These are phyloP conservation scores for Sprattus sprattus DNA, from an alignment of 2,113 vertebrate genomes.

Conservation along the genomic window DNA sequence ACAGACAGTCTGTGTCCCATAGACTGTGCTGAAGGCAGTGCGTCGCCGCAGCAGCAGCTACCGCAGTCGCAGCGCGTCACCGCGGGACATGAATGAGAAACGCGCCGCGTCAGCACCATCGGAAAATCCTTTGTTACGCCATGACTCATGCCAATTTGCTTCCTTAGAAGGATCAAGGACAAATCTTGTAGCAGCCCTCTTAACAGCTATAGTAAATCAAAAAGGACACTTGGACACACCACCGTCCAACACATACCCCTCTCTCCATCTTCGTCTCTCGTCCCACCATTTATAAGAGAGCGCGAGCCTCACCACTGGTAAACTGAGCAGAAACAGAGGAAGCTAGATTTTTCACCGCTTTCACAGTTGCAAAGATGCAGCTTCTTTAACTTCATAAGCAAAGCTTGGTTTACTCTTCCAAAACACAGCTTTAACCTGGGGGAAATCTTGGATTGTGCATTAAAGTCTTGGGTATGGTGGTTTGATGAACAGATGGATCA, in stretches of 20 bases:
- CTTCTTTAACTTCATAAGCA: background rate
- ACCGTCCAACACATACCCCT: background rate
- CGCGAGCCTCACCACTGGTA: background rate
- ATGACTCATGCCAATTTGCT: constrained; percentile 35
- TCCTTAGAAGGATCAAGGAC: constrained; percentile 29
- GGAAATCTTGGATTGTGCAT: background rate
- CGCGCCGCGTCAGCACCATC: constrained; percentile 42
- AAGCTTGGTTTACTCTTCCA: background rate
- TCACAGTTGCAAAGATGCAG: background rate
- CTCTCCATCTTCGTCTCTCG: background rate
- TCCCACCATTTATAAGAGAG: background rate
- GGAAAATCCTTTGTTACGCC: constrained; percentile 36
- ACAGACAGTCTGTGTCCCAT: background rate
- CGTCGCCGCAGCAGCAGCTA: constrained; percentile 35
- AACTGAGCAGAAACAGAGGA: background rate
- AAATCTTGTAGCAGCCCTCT: constrained; percentile 24
- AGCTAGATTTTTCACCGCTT: background rate
- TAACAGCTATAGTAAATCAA: constrained; percentile 18
- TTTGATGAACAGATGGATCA: background rate
- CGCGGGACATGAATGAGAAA: constrained; percentile 38
- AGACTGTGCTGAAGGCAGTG: background rate
- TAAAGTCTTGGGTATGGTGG: background rate
- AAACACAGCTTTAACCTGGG: background rate
- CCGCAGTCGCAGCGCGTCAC: constrained; percentile 45
- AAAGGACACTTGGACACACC: constrained; percentile 12